Evolutionary conservation across 2,113 vertebrate genomes (phyloP).

Genomic region (Lipophrys pholis): DNA sequence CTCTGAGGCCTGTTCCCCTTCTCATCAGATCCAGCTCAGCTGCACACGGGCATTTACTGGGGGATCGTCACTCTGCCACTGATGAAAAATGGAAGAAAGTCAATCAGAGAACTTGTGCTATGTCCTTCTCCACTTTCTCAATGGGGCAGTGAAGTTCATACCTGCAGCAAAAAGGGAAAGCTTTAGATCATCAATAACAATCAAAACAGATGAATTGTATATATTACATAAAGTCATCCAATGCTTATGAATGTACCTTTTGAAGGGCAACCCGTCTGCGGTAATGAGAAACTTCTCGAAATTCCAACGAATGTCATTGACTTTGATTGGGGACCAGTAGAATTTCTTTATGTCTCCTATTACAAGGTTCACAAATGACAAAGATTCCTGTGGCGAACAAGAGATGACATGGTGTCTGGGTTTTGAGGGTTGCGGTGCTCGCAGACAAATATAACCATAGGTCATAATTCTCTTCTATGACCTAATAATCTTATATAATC

Average conservation of each 20-base stretch:
- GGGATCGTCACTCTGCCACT: constrained; percentile 82
- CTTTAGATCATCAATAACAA: constrained; percentile 2
- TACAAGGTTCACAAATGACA: constrained; percentile 83
- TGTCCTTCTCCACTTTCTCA: constrained; percentile 78
- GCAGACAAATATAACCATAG: too few relatives aligned
- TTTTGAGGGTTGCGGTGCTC: not conserved
- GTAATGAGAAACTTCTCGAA: constrained; percentile 85
- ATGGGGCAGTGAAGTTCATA: constrained; percentile 80
- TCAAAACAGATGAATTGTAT: not conserved
- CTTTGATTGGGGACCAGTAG: constrained; percentile 84
- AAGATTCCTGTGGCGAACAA: constrained; percentile 67
- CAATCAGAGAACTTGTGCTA: constrained; percentile 72
- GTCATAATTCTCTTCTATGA: not conserved
- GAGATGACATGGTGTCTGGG: constrained; percentile 5
- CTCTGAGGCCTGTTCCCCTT: constrained; percentile 64
- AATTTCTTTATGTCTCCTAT: constrained; percentile 84
- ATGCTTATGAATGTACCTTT: constrained; percentile 66
- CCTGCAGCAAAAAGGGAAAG: constrained; percentile 60
- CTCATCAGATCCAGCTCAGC: constrained; percentile 84
- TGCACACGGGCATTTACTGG: constrained; percentile 81
- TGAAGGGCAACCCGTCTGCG: constrained; percentile 79
- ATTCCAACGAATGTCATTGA: constrained; percentile 86
- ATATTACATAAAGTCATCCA: not conserved
- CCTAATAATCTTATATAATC: not conserved
- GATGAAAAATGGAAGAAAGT: constrained; percentile 18